Base-by-base conservation (phyloP, 1,140 invertebrate genomes). In the Drosophila yakuba region DNA sequence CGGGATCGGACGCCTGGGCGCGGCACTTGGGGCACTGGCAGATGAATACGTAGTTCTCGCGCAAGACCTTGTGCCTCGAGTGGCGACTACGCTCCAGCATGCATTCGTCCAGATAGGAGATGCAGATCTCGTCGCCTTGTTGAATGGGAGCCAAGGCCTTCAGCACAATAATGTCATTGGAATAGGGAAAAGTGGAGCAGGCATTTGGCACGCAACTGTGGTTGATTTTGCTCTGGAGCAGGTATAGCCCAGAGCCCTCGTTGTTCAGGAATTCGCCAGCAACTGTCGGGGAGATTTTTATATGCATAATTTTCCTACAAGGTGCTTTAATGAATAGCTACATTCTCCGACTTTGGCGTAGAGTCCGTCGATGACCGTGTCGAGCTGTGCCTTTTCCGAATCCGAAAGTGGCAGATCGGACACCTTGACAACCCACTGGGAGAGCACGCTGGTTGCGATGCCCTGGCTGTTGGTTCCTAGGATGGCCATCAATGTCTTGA, bases 391-490 rank as follows among this genome's bases (percentile, higher is more conserved):
- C 76, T 94, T 94, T 80, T 97, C 95, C 14, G 95, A 94, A 23
- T 95, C 93, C 17, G 95, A 92, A 73, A 98, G 90, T 1, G 95
- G 92, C 35, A 97, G 90, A 8, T 95, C 94, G 32, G 95, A 94
- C 52, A 96, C 95, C 74, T 96, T 96, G 76, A 95, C 95, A 0
- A 96, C 96, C 97, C 97, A 99, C 61, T 95, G 94, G 67, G 96
- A 96, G 45, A 98, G 95, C 0, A 97, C 94, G 93, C 97, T 98
- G 5, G 97, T 97, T 4, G 97, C 98, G 74, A 99, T 58, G 23
- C 98, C 98, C 93, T 99, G 98, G 1, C 97, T 97, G 93, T 99
- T 99, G 32, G 96, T 97, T 15, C 97, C 98, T 76, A 99, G 94
- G 36, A 99, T 93, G 35, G 97, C 97, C 93, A 99, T 94, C 35